phyloP scores from a whole-genome alignment of 1,140 invertebrate species.

The Uloborus diversus region DNA sequence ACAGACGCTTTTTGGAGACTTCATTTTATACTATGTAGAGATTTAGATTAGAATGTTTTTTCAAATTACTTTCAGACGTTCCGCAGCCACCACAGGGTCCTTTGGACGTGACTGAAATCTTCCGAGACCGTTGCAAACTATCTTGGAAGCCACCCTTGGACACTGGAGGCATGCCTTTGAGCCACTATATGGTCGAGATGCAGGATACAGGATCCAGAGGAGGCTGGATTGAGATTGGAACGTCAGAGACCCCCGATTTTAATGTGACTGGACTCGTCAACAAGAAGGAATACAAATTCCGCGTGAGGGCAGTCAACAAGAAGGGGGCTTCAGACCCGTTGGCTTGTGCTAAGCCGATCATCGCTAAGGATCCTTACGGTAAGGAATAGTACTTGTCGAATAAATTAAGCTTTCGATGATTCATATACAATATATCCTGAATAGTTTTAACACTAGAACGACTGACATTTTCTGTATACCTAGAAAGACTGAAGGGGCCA shows the following conservation, averaged over 20 bases:
- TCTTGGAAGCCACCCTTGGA: slow-evolving; percentile 91
- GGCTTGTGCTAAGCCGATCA: slow-evolving; percentile 81
- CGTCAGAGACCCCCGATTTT: slow-evolving; percentile 73
- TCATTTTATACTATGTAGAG: too few relatives aligned
- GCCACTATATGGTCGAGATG: slow-evolving; percentile 93
- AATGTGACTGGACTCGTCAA: slow-evolving; percentile 87
- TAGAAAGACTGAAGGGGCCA: too few relatives aligned
- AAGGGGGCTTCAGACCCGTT: slow-evolving; percentile 80
- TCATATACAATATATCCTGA: too few relatives aligned
- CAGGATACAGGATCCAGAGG: slow-evolving; percentile 78
- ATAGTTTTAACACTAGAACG: too few relatives aligned
- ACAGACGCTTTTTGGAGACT: too few relatives aligned
- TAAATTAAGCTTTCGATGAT: neutral
- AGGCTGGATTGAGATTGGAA: slow-evolving; percentile 84
- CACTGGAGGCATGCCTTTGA: slow-evolving; percentile 89
- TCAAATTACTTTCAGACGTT: slow-evolving; percentile 80
- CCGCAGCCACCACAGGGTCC: slow-evolving; percentile 85
- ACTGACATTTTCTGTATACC: too few relatives aligned
- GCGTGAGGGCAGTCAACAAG: slow-evolving; percentile 93
- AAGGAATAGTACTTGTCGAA: slow-evolving; percentile 61
- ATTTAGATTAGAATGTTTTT: too few relatives aligned
- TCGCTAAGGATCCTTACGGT: slow-evolving; percentile 99
- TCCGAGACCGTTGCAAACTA: slow-evolving; percentile 89
- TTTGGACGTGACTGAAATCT: slow-evolving; percentile 90
- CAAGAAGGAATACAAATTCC: slow-evolving; percentile 93